Conservation (phyloP, 2,888 invertebrate species). For the Nemapogon koenigi region DNA sequence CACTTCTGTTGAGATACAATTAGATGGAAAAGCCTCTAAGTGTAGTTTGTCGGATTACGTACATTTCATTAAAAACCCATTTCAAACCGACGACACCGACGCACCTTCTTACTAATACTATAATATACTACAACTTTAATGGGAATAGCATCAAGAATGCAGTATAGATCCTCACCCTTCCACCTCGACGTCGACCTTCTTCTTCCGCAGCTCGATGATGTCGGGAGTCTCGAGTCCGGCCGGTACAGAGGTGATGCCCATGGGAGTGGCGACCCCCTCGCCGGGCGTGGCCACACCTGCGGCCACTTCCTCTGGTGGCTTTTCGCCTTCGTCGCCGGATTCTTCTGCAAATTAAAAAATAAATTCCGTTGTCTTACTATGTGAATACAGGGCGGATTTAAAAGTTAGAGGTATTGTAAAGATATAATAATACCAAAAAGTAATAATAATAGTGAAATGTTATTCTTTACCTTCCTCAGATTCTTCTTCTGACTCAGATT, state of each 20-base stretch:
- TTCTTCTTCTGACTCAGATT: conserved; percentile 84
- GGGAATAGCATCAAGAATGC: neutral
- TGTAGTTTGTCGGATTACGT: too few relatives aligned
- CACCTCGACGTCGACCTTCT: conserved; percentile 94
- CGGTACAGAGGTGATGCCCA: conserved; percentile 89
- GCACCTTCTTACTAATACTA: too few relatives aligned
- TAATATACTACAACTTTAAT: too few relatives aligned
- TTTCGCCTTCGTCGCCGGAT: conserved; percentile 35
- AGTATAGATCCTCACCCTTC: conserved; percentile 72
- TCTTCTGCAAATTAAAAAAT: conserved; percentile 29
- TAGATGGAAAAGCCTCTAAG: too few relatives aligned
- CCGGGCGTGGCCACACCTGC: conserved; percentile 91
- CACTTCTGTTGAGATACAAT: too few relatives aligned
- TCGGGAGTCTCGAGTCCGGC: conserved; percentile 98
- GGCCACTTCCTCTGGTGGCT: conserved; percentile 62
- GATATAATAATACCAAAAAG: too few relatives aligned
- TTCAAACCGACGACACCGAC: too few relatives aligned
- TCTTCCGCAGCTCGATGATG: conserved; percentile 96
- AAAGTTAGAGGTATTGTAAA: too few relatives aligned
- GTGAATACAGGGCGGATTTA: too few relatives aligned
- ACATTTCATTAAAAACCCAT: too few relatives aligned
- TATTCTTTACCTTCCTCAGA: conserved; percentile 74
- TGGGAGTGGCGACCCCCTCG: conserved; percentile 93
- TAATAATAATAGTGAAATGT: too few relatives aligned
- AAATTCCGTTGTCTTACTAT: too few relatives aligned